Evolutionary conservation across 35 echinoderm and acorn worm genomes (phyloP).

Genomic region (Amphiura filiformis): DNA sequence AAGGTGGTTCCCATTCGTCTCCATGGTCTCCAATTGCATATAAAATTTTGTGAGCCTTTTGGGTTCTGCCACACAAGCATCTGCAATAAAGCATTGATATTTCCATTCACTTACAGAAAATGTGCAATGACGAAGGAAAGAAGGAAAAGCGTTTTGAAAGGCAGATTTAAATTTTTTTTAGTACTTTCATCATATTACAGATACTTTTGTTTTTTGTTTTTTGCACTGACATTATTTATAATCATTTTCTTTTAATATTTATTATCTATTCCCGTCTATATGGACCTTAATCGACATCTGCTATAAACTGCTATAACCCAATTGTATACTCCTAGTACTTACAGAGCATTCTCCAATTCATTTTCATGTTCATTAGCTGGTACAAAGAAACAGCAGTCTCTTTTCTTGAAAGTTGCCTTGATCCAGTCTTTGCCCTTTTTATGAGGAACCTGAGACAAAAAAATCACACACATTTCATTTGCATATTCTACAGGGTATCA

Average conservation of each 20-base stretch:
- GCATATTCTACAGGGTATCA: no score
- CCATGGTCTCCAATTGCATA: neutral
- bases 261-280: no score
- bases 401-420: neutral
- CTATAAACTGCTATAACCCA: neutral
- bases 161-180: neutral
- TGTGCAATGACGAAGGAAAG: neutral
- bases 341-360: neutral
- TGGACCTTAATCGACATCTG: no score
- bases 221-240: neutral
- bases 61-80: slow-evolving; percentile 41
- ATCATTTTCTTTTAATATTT: no score
- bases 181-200: neutral
- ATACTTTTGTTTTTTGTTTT: neutral
- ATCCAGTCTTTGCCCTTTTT: neutral
- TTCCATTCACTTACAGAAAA: neutral
- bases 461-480: no score
- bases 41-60: slow-evolving; percentile 11
- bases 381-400: neutral
- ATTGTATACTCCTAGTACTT: neutral
- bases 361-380: neutral
- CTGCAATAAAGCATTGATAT: neutral
- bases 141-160: neutral
- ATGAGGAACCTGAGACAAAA: neutral
- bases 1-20: slow-evolving; percentile 34